Conservation (phyloP, 2,888 invertebrate genomes). For the Drosophila kokeensis region DNA sequence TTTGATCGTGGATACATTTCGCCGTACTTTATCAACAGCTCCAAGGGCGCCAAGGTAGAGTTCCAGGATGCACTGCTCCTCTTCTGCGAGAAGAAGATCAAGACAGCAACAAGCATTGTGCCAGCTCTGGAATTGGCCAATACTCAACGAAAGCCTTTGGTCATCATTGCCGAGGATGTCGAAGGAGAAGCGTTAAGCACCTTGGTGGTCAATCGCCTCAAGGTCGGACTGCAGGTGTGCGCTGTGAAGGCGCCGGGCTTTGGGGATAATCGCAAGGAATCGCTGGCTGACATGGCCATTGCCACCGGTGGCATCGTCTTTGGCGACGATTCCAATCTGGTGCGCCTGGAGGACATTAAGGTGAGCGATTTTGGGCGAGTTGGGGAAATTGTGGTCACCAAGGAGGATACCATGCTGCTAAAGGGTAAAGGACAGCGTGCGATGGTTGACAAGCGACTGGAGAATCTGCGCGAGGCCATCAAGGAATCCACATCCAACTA, state of each 20-base stretch:
- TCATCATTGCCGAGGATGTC: conserved; percentile 97
- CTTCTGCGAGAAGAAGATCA: conserved; percentile 98
- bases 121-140: conserved; percentile 98
- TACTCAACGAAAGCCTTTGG: conserved; percentile 94
- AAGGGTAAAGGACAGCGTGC: conserved; percentile 91
- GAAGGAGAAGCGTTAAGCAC: conserved; percentile 97
- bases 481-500: conserved; percentile 94
- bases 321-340: conserved; percentile 95
- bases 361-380: conserved; percentile 92
- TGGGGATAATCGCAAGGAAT: conserved; percentile 96
- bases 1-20: conserved; percentile 99
- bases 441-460: conserved; percentile 92
- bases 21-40: conserved; percentile 99
- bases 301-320: conserved; percentile 96
- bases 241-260: conserved; percentile 98
- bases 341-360: conserved; percentile 95
- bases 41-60: conserved; percentile 98
- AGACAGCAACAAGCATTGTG: conserved; percentile 96
- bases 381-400: conserved; percentile 95
- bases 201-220: conserved; percentile 95
- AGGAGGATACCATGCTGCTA: conserved; percentile 92
- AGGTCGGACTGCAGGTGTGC: conserved; percentile 96
- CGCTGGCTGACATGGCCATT: conserved; percentile 95
- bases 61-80: conserved; percentile 98
- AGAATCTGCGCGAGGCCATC: conserved; percentile 94